These are phyloP conservation scores for Myopa testacea DNA, from an alignment of 2,888 invertebrate species.

Conservation along the genomic window DNA sequence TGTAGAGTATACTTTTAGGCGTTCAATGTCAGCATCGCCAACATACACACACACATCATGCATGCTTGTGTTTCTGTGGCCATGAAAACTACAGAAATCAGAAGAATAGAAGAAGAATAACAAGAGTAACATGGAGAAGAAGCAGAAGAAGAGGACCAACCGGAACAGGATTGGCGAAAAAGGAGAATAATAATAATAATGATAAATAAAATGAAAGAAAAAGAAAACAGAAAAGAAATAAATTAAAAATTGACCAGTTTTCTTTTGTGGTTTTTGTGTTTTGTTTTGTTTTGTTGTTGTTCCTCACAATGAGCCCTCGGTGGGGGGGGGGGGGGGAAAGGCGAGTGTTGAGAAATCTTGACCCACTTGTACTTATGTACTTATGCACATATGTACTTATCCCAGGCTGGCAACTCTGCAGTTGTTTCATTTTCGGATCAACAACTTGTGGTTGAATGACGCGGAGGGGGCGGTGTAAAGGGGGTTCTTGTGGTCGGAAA, in stretches of 20 bases:
- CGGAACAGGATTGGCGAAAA: neutral
- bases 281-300: too few species aligned
- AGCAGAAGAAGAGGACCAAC: neutral
- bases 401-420: neutral
- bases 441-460: too few species aligned
- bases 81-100: constrained; percentile 34
- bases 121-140: neutral
- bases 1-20: constrained; percentile 35
- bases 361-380: constrained; percentile 31
- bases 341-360: constrained; percentile 20
- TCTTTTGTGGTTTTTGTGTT: too few species aligned
- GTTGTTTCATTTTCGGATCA: too few species aligned
- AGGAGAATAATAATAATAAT: neutral
- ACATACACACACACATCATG: neutral
- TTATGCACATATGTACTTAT: neutral
- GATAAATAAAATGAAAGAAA: neutral
- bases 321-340: neutral
- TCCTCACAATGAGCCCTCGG: too few species aligned
- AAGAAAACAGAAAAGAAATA: neutral
- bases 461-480: too few species aligned
- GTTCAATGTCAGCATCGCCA: constrained; percentile 24
- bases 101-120: neutral
- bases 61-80: constrained; percentile 22
- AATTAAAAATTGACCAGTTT: neutral
- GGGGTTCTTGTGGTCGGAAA: too few species aligned